Conservation (phyloP, 2,113 vertebrate genomes). For the Melanotaenia duboulayi region DNA sequence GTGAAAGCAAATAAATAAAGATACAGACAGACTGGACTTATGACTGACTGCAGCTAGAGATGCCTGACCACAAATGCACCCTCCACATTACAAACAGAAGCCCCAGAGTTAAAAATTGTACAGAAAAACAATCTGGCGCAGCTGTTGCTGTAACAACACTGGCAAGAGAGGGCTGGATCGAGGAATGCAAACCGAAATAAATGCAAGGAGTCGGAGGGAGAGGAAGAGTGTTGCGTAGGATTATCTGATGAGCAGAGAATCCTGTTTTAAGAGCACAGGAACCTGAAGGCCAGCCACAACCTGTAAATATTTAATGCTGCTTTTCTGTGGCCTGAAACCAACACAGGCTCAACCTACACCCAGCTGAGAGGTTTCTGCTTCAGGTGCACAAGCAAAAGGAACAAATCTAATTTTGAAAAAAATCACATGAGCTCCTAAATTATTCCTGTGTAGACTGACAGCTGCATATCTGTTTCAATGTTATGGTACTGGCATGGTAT, state of each 20-base stretch:
- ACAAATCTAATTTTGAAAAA: neutral
- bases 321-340: slow-evolving; percentile 40
- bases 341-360: slow-evolving; percentile 8
- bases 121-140: slow-evolving; percentile 18
- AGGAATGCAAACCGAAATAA: slow-evolving; percentile 1
- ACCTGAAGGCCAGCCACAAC: slow-evolving; percentile 40
- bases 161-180: neutral
- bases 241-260: slow-evolving; percentile 25
- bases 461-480: too few relatives aligned
- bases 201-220: neutral
- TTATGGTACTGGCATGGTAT: too few relatives aligned
- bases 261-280: slow-evolving; percentile 27
- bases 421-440: neutral
- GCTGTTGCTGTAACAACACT: slow-evolving; percentile 54
- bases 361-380: neutral
- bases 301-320: slow-evolving; percentile 71
- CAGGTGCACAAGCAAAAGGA: neutral
- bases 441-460: neutral
- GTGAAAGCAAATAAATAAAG: neutral
- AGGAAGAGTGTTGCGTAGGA: slow-evolving; percentile 31
- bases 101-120: slow-evolving; percentile 13
- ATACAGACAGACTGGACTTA: slow-evolving; percentile 5
- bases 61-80: slow-evolving; percentile 22
- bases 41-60: slow-evolving; percentile 27
- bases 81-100: slow-evolving; percentile 5